Conservation (phyloP, 2,113 vertebrate genomes). For the Trichechus manatus region DNA sequence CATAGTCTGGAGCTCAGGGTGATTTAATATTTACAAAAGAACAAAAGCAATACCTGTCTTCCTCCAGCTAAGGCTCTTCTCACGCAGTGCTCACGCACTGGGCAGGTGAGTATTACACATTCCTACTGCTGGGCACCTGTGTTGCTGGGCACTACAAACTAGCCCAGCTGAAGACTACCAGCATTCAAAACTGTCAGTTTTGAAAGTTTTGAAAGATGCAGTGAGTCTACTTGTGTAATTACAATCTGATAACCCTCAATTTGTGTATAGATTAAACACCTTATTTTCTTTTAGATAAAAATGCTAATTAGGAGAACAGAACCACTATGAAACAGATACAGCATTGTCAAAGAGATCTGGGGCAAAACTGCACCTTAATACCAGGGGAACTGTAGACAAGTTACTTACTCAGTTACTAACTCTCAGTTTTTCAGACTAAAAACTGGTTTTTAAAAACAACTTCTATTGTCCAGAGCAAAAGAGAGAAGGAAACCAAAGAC, state of each 20-base stretch:
- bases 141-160: background rate
- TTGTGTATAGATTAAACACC: background rate
- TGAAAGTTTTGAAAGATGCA: background rate
- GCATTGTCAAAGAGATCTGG: background rate
- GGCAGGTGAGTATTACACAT: background rate
- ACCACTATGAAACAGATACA: background rate
- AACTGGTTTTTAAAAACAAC: background rate
- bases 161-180: background rate
- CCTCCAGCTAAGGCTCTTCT: background rate
- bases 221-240: background rate
- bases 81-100: too few species aligned
- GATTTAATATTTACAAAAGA: background rate
- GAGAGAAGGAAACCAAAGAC: background rate
- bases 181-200: background rate
- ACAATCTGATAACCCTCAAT: background rate
- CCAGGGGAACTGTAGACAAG: background rate
- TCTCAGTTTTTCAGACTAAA: background rate
- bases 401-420: background rate
- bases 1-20: background rate
- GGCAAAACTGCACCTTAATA: background rate
- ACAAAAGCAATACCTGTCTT: background rate
- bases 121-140: background rate
- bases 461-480: background rate
- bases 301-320: background rate
- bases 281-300: background rate